Evolutionary conservation across 2,888 invertebrate genomes (phyloP), one percentile per base, ranked within the genome.

Genomic region (Tachina fera): DNA sequence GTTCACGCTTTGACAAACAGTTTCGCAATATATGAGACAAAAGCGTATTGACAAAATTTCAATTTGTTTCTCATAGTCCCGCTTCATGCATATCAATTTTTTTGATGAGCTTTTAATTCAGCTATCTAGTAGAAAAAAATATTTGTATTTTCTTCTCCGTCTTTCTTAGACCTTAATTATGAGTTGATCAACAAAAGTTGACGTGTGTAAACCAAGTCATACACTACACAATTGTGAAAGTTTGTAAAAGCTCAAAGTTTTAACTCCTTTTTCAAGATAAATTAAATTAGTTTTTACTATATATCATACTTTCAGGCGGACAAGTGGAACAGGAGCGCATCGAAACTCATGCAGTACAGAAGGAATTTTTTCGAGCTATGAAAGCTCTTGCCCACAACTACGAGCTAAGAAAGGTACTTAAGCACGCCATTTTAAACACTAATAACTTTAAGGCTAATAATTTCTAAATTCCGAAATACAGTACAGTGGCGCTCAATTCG

Each of bases 401-500:
- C 14, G 92, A 92, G 51, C 83, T 90, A 16, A 67, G 87, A 83
- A 87, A 87, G 88, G 91, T 91, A 89, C 58, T 13, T 67, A 56
- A 1, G 19, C 22, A 49, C 6, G 14, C 11, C 13, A 1, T 45
- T 45, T 19, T 22, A 49, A 60, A 19, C 9, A 41, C 43, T 56
- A 3, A 11, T 10, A 53, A 53, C 47, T 5, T 5, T 10, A 51
- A 53, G 9, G 13, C 41, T 47, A n/a, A 45, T 41, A 16, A 41
- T 58, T 47, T 68, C 47, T 14, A 39, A 43, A 47, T 61, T 47
- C 75, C 47, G n/a, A n/a, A n/a, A 47, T 68, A 72, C 51, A 87
- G 84, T 77, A 72, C 60, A 74, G 60, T 47, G 41, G 67, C 45
- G 91, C 92, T 1, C 89, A 92, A 77, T 95, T 95, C 94, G 92